Conservation (phyloP, 2,888 invertebrate species). For the Drosophila pseudotalamancana region DNA sequence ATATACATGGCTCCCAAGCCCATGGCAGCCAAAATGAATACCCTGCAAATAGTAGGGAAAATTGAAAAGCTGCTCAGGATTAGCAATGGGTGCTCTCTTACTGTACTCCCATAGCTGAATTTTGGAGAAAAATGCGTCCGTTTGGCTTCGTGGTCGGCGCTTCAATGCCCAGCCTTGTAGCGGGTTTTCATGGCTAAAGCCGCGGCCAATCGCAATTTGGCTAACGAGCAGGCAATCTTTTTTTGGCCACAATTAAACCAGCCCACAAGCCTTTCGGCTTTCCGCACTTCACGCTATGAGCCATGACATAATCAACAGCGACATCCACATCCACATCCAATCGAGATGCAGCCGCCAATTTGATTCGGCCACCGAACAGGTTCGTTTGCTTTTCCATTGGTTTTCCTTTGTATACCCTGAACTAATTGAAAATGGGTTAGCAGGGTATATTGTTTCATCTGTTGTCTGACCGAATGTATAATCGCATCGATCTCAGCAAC, state of each 20-base stretch:
- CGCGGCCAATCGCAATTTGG: constrained; percentile 28
- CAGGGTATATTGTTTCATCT: no score
- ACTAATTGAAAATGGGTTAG: no score
- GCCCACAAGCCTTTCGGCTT: constrained; percentile 25
- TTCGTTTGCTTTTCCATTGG: constrained; percentile 53
- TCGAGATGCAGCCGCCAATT: constrained; percentile 17
- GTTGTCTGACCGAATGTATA: no score
- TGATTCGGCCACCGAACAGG: constrained; percentile 59
- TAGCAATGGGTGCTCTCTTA: constrained; percentile 19
- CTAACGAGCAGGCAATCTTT: constrained; percentile 19
- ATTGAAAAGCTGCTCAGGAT: constrained; percentile 25
- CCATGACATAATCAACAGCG: constrained; percentile 50
- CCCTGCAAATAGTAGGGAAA: constrained; percentile 39
- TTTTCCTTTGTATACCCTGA: no score
- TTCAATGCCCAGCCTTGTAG: constrained; percentile 49
- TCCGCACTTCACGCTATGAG: constrained; percentile 6
- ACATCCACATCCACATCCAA: constrained; percentile 26
- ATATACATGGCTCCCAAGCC: constrained; percentile 85
- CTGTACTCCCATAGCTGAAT: constrained; percentile 63
- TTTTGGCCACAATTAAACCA: constrained; percentile 34
- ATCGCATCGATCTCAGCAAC: no score
- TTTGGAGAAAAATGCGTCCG: constrained; percentile 48
- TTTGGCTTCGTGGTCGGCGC: constrained; percentile 47
- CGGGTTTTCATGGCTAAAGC: constrained; percentile 28
- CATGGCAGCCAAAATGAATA: constrained; percentile 83